Evolutionary conservation across 2,888 invertebrate genomes (phyloP).

Genomic region (Epinotia demarniana): DNA sequence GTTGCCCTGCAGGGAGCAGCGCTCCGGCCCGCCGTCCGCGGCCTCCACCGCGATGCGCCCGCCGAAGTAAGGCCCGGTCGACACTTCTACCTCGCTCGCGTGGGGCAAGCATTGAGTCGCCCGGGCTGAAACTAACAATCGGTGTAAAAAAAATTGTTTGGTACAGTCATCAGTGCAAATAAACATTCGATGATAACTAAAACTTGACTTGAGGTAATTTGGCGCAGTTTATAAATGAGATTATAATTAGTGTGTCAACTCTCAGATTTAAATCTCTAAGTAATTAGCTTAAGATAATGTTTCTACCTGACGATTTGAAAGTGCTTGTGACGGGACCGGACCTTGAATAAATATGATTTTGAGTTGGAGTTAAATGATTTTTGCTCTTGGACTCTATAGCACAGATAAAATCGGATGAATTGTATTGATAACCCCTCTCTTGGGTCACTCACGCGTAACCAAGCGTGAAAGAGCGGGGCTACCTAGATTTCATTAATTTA

Average conservation of each 20-base stretch:
- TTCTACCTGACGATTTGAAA: no score
- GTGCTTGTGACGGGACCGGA: no score
- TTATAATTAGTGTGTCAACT: background rate
- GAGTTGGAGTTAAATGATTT: background rate
- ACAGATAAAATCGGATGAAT: background rate
- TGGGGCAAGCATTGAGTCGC: constrained; percentile 92
- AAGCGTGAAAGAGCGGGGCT: background rate
- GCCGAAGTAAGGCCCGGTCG: constrained; percentile 92
- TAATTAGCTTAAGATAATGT: no score
- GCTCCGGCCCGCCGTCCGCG: constrained; percentile 87
- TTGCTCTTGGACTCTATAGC: background rate
- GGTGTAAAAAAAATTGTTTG: background rate
- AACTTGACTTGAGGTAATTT: background rate
- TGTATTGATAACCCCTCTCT: background rate
- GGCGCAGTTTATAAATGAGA: background rate
- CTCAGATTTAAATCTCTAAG: no score
- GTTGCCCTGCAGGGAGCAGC: constrained; percentile 90
- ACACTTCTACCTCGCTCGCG: constrained; percentile 92
- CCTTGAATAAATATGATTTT: no score
- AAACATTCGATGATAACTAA: no score
- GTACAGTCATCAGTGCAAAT: no score
- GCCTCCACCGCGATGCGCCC: constrained; percentile 91
- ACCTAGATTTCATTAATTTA: background rate
- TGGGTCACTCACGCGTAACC: background rate
- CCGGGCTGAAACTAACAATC: constrained; percentile 88